Conservation (phyloP, 1,140 invertebrate species). For the Camponotus vicinus region DNA sequence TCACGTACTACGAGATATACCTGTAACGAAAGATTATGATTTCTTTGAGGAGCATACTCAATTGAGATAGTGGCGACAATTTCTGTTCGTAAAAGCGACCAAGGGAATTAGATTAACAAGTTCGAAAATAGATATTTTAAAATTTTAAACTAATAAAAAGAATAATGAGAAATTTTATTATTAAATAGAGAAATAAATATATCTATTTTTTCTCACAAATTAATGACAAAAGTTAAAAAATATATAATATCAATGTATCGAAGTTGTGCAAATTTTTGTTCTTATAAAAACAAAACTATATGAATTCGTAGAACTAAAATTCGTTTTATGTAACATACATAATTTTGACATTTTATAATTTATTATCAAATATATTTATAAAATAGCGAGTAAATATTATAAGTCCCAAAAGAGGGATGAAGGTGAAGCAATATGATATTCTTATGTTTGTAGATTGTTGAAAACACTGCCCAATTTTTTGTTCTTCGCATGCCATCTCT, state of each 20-base stretch:
- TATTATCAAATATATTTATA: too few relatives aligned
- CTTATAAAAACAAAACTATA: not conserved
- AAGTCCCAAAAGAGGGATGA: not conserved
- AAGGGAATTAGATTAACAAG: not conserved
- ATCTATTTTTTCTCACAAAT: not conserved
- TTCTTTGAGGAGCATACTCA: slow-evolving; percentile 6
- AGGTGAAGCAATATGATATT: not conserved
- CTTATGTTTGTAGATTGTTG: not conserved
- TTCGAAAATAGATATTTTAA: not conserved
- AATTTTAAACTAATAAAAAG: not conserved
- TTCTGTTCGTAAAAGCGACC: not conserved
- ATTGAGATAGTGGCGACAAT: not conserved
- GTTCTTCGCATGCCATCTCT: not conserved
- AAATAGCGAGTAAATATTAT: too few relatives aligned
- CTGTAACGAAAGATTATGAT: slow-evolving; percentile 27
- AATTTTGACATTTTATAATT: not conserved
- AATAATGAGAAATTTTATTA: not conserved
- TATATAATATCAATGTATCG: not conserved
- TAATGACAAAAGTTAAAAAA: not conserved
- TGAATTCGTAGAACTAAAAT: not conserved
- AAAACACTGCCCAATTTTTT: not conserved
- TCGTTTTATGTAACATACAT: not conserved
- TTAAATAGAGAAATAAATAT: not conserved
- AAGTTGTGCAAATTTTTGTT: not conserved
- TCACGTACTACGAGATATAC: slow-evolving; percentile 31